Base-by-base conservation (phyloP, 2,113 vertebrate genomes). In the Trichechus manatus region DNA sequence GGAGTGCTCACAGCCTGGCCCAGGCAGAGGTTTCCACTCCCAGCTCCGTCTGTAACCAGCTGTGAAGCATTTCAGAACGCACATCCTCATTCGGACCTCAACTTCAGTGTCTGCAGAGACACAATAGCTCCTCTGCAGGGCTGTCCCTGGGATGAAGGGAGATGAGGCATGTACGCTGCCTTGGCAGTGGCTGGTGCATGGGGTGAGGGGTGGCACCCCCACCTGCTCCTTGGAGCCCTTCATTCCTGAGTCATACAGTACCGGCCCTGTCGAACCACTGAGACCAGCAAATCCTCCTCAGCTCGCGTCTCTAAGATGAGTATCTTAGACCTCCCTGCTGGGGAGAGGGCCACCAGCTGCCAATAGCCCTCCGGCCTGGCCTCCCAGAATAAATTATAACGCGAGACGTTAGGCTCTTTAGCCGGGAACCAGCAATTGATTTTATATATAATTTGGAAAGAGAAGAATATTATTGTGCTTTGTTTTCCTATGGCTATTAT, bases 401-500 rank as follows among this genome's bases (percentile, higher is more conserved):
- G 8, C 20, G 93, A 87, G 31, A 44, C 11, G 68, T 78, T 92
- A 91, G 61, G 59, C 9, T 95, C 68, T 70, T 75, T 92, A 95
- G 33, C 75, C 63, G 27, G 56, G 77, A 95, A 59, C 33, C 89
- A 93, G 39, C 63, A 81, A 96, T 66, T 95, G 94, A 97, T 97
- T 97, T 97, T 68, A 75, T 64, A 93, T 33, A 86, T 63, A 91
- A 92, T 94, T 82, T 95, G 91, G 70, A 96, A 97, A 91, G 42
- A 81, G 47, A 91, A 91, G 78, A 95, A 93, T 95, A 96, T 80
- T 93, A 92, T 70, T 96, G 83, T 50, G 88, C 74, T 96, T 95
- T 96, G 93, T 98, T 95, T 94, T 93, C 61, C 68, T 93, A 29
- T 5, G 89, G 50, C 75, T 96, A 91, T 97, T 97, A 97, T 97